These are phyloP conservation scores for Montipora capricornis DNA, from an alignment of 64 coral and sea anemone species.

Conservation along the genomic window DNA sequence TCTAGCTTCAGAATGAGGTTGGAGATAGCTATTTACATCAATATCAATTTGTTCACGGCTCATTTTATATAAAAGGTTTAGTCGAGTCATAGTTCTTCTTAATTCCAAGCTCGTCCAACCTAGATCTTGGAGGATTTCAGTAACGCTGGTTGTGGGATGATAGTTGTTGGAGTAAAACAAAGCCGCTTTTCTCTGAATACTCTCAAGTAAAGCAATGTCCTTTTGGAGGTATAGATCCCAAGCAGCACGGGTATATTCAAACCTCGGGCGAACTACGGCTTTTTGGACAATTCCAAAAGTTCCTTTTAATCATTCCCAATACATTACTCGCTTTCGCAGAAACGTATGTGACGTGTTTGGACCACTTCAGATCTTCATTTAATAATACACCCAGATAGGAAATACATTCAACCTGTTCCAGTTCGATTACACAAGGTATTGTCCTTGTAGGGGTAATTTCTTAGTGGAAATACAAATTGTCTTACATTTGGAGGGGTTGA, in stretches of 20 bases:
- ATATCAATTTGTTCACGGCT: constrained; percentile 31
- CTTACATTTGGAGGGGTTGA: constrained; percentile 63
- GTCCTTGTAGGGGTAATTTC: constrained; percentile 9
- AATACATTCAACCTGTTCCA: constrained; percentile 39
- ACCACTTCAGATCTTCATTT: constrained; percentile 59
- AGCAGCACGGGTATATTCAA: constrained; percentile 63
- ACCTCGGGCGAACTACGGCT: constrained; percentile 58
- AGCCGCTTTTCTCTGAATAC: constrained; percentile 64
- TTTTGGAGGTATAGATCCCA: constrained; percentile 68
- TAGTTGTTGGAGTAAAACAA: constrained; percentile 64
- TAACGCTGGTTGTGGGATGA: constrained; percentile 70
- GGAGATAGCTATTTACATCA: constrained; percentile 2
- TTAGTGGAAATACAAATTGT: constrained; percentile 66
- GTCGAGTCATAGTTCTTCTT: constrained; percentile 39
- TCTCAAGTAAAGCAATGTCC: constrained; percentile 59
- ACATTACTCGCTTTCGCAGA: constrained; percentile 27
- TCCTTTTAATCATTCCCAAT: constrained; percentile 42
- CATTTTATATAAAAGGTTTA: constrained; percentile 66
- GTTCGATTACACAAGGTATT: constrained; percentile 57
- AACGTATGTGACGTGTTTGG: constrained; percentile 10
- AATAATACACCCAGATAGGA: constrained; percentile 37
- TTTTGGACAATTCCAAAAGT: constrained; percentile 54
- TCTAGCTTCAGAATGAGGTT: constrained; percentile 11
- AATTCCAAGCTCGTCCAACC: constrained; percentile 51
- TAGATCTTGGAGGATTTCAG: constrained; percentile 61